phyloP scores from a whole-genome alignment of 1,140 invertebrate genomes.

The Coelopa frigida region DNA sequence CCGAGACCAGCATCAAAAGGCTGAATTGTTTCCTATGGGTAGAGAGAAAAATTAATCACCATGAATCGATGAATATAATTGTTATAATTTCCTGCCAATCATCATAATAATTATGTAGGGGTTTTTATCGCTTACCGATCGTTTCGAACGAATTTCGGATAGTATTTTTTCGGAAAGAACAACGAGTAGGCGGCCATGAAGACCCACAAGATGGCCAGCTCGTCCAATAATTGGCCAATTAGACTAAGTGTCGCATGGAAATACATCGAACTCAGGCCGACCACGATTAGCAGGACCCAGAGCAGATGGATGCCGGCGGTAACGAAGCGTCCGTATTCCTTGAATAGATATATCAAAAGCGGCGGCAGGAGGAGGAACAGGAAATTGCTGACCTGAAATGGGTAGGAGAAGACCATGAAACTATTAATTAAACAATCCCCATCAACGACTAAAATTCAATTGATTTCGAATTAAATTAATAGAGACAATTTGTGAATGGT shows the following conservation, averaged over 20 bases:
- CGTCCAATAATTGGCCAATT: slow-evolving; percentile 71
- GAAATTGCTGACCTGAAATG: slow-evolving; percentile 66
- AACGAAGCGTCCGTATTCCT: slow-evolving; percentile 64
- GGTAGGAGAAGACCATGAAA: slow-evolving; percentile 18
- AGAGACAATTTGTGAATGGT: no score
- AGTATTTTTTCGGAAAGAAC: slow-evolving; percentile 63
- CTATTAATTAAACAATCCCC: no score
- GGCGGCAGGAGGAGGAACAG: slow-evolving; percentile 71
- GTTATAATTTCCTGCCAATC: no score
- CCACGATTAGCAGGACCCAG: slow-evolving; percentile 67
- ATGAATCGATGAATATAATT: slow-evolving; percentile 4
- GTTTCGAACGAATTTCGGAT: slow-evolving; percentile 57
- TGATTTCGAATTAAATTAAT: no score
- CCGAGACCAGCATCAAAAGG: slow-evolving; percentile 50
- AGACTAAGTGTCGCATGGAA: slow-evolving; percentile 76
- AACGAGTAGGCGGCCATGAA: slow-evolving; percentile 67
- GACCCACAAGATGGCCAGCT: slow-evolving; percentile 73
- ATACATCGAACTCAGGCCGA: slow-evolving; percentile 72
- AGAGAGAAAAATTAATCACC: slow-evolving; percentile 12
- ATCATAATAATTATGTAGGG: background rate
- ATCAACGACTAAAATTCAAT: no score
- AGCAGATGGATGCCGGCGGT: slow-evolving; percentile 69
- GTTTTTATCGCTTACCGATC: slow-evolving; percentile 55
- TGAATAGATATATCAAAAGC: slow-evolving; percentile 65
- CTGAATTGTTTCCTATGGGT: slow-evolving; percentile 50